Evolutionary conservation across 2,888 invertebrate genomes (phyloP).

Genomic region (Phengaris arion): DNA sequence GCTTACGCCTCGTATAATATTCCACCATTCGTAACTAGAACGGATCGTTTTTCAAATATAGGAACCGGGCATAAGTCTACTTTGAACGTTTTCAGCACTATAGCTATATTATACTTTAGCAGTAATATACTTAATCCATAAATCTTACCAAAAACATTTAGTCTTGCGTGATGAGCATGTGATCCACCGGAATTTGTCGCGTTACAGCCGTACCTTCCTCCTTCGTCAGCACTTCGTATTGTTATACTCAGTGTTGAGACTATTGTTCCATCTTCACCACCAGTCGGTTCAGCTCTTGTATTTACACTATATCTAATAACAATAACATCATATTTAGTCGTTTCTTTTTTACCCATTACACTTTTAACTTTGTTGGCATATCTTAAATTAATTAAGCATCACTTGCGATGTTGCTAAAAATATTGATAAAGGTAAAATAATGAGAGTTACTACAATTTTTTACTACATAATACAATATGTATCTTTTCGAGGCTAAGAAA

Average conservation of each 20-base stretch:
- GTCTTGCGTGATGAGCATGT: constrained; percentile 85
- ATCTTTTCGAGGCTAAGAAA: too few relatives aligned
- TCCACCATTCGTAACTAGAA: too few relatives aligned
- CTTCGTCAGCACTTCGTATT: constrained; percentile 88
- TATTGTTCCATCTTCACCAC: constrained; percentile 73
- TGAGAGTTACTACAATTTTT: too few relatives aligned
- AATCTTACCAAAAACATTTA: constrained; percentile 88
- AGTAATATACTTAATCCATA: background rate
- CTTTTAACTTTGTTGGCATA: background rate
- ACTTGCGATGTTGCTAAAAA: too few relatives aligned
- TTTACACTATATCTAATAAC: constrained; percentile 62
- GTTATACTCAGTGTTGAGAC: constrained; percentile 91
- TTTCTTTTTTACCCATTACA: background rate
- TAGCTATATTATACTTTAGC: too few relatives aligned
- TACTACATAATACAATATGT: too few relatives aligned
- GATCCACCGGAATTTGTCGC: constrained; percentile 87
- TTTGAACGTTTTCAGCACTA: too few relatives aligned
- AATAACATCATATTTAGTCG: background rate
- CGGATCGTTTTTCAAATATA: too few relatives aligned
- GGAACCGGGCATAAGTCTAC: too few relatives aligned
- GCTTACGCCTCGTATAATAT: too few relatives aligned
- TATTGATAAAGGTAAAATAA: too few relatives aligned
- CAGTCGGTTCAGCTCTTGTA: constrained; percentile 67
- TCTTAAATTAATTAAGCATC: background rate
- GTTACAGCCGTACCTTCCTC: constrained; percentile 90